phyloP scores from a whole-genome alignment of 2,797 vertebrate species.

The Sebastiscus tertius region DNA sequence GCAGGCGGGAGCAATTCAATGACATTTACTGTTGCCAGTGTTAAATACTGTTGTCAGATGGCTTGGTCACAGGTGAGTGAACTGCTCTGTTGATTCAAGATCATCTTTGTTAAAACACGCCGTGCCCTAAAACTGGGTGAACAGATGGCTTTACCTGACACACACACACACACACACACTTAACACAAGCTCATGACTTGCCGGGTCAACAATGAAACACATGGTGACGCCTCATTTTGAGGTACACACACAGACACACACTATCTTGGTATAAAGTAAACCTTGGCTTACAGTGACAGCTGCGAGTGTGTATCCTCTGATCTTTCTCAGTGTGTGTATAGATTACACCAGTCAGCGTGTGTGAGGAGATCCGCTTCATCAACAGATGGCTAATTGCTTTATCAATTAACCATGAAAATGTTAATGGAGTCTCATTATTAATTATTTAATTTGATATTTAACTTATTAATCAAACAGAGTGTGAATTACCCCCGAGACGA shows the following conservation, averaged over 20 bases:
- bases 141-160: conserved; percentile 59
- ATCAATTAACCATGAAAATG: conserved; percentile 70
- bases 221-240: conserved; percentile 36
- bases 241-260: background rate
- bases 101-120: conserved; percentile 37
- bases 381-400: conserved; percentile 74
- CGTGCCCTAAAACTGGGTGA: conserved; percentile 12
- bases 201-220: conserved; percentile 47
- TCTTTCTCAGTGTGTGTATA: conserved; percentile 46
- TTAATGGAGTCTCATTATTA: conserved; percentile 60
- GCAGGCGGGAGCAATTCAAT: conserved; percentile 27
- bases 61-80: conserved; percentile 57
- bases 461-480: conserved; percentile 42
- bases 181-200: conserved; percentile 14
- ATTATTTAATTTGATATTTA: conserved; percentile 58
- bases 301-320: conserved; percentile 49
- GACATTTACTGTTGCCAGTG: conserved; percentile 37
- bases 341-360: conserved; percentile 55
- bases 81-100: conserved; percentile 38
- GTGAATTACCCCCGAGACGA: conserved; percentile 23
- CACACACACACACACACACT: conserved; percentile 22
- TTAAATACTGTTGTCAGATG: conserved; percentile 65
- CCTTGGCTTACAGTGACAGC: conserved; percentile 33
- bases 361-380: conserved; percentile 46
- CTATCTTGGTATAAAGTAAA: background rate